A percentile compares a stretch with the other conserved stretches of the same genome.
phyloP scores from a whole-genome alignment of 2,888 invertebrate species.

The Fragum whitleyi region DNA sequence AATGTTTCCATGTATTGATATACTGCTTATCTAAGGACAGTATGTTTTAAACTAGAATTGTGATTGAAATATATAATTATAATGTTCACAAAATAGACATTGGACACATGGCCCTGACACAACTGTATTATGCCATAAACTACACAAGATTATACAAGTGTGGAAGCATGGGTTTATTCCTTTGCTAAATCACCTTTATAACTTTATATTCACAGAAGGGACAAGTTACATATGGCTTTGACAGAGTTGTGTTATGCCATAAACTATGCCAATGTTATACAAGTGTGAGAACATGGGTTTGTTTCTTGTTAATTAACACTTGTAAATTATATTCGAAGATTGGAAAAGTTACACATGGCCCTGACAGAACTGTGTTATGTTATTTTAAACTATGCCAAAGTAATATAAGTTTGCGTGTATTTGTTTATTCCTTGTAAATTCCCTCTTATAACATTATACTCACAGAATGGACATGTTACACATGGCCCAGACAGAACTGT shows the following conservation, averaged over 20 bases:
- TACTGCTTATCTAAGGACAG: too few relatives aligned
- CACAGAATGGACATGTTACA: constrained; percentile 97
- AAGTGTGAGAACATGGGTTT: constrained; percentile 99
- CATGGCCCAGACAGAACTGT: constrained; percentile 98
- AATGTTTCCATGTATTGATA: too few relatives aligned
- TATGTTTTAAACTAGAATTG: too few relatives aligned
- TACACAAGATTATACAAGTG: constrained; percentile 98
- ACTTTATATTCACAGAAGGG: constrained; percentile 93
- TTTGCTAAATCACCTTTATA: too few relatives aligned
- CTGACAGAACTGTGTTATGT: constrained; percentile 98
- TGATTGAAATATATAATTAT: too few relatives aligned
- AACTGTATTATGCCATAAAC: constrained; percentile 98
- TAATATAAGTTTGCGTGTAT: too few relatives aligned
- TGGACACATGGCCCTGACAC: constrained; percentile 98
- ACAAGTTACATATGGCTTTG: constrained; percentile 98
- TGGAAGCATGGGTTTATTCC: constrained; percentile 99
- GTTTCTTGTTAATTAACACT: too few relatives aligned
- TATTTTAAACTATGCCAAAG: constrained; percentile 97
- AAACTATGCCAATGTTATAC: constrained; percentile 97
- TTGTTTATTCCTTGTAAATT: too few relatives aligned
- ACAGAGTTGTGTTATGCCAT: constrained; percentile 99
- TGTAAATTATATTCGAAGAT: too few relatives aligned
- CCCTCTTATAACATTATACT: too few relatives aligned
- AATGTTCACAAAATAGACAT: constrained; percentile 97
- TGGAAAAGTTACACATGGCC: constrained; percentile 99